Evolutionary conservation across 2,888 invertebrate species (phyloP).

Genomic region (Osedax frankpressi): DNA sequence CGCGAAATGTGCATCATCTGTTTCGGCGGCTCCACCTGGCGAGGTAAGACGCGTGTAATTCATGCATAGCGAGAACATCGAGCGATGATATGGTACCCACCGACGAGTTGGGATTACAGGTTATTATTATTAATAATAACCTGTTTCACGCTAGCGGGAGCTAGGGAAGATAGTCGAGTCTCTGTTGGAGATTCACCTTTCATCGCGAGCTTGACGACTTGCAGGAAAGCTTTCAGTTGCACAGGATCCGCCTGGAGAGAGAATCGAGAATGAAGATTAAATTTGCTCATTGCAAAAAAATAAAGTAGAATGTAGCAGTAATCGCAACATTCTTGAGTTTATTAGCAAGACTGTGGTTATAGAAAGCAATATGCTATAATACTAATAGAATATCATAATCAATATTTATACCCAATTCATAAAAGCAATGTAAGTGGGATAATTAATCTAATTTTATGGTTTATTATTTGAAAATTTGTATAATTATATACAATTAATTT

Average conservation of each 20-base stretch:
- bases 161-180: slow-evolving; percentile 33
- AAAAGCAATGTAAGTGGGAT: too few species aligned
- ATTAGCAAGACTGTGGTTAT: too few species aligned
- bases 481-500: too few species aligned
- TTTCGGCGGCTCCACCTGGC: slow-evolving; percentile 36
- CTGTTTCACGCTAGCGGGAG: slow-evolving; percentile 31
- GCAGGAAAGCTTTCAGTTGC: slow-evolving; percentile 37
- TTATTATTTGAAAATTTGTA: too few species aligned
- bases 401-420: too few species aligned
- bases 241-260: slow-evolving; percentile 38
- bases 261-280: slow-evolving; percentile 5
- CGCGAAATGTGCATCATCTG: slow-evolving; percentile 31
- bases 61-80: not conserved
- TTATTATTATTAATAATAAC: too few species aligned
- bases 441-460: too few species aligned
- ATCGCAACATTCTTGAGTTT: too few species aligned
- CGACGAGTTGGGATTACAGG: not conserved
- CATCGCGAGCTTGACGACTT: slow-evolving; percentile 31
- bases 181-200: slow-evolving; percentile 33
- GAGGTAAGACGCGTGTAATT: slow-evolving; percentile 12
- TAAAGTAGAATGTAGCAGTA: not conserved
- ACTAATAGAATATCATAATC: too few species aligned
- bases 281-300: not conserved
- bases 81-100: not conserved
- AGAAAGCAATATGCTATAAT: too few species aligned